These are phyloP conservation scores for Eubasilissa regina DNA, from an alignment of 1,140 invertebrate species.

Conservation along the genomic window DNA sequence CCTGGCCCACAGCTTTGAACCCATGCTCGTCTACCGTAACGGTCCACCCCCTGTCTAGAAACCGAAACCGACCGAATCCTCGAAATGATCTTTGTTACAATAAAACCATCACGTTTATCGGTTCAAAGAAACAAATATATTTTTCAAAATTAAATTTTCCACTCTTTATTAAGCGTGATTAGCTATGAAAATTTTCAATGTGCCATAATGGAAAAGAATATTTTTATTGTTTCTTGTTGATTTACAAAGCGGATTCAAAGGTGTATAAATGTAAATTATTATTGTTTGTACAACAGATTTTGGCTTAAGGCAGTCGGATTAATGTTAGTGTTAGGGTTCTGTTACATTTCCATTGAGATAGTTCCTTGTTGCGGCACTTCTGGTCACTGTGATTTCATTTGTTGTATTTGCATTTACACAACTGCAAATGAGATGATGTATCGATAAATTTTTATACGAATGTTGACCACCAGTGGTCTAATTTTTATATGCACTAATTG, in stretches of 20 bases:
- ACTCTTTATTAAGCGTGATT: too few relatives aligned
- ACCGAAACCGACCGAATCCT: background rate
- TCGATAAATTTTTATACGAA: slow-evolving; percentile 42
- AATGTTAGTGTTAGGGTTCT: slow-evolving; percentile 43
- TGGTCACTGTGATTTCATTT: slow-evolving; percentile 38
- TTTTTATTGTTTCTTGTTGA: slow-evolving; percentile 13
- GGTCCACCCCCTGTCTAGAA: slow-evolving; percentile 89
- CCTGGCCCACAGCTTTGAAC: slow-evolving; percentile 85
- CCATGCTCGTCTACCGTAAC: slow-evolving; percentile 89
- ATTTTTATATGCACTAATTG: slow-evolving; percentile 44
- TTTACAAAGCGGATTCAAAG: slow-evolving; percentile 27
- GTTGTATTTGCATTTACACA: slow-evolving; percentile 43
- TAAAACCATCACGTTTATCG: too few relatives aligned
- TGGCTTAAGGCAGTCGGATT: slow-evolving; percentile 10
- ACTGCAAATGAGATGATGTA: slow-evolving; percentile 13
- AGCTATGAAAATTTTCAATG: too few relatives aligned
- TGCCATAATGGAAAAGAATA: background rate
- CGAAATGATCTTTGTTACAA: too few relatives aligned
- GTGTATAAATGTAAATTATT: slow-evolving; percentile 28
- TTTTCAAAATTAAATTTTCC: too few relatives aligned
- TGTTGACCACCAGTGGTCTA: slow-evolving; percentile 23
- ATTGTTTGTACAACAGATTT: background rate
- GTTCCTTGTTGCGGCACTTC: slow-evolving; percentile 32
- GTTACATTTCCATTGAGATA: slow-evolving; percentile 50
- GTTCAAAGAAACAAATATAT: too few relatives aligned